phyloP scores from a whole-genome alignment of 2,113 vertebrate genomes.

The Chionis minor region DNA sequence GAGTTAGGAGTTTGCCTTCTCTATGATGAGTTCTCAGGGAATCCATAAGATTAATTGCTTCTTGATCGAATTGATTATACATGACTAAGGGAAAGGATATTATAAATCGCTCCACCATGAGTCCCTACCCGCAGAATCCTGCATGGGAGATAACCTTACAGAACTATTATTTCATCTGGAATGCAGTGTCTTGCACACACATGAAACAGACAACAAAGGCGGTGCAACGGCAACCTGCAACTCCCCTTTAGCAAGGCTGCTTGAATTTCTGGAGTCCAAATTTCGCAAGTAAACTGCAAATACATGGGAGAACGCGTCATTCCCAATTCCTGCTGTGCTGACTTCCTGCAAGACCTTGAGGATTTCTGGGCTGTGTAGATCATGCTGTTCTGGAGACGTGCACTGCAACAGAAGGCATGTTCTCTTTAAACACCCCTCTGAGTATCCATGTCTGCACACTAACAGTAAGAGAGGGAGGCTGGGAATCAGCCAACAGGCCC shows the following conservation, averaged over 20 bases:
- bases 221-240: background rate
- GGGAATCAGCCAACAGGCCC: background rate
- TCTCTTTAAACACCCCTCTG: background rate
- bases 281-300: background rate
- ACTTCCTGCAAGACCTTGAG: background rate
- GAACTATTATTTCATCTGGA: background rate
- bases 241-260: background rate
- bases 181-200: background rate
- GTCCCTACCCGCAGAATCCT: background rate
- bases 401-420: background rate
- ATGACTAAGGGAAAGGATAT: background rate
- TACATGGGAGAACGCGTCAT: fast-evolving
- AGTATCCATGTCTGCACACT: background rate
- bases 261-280: background rate
- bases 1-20: background rate
- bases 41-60: background rate
- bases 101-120: background rate
- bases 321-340: background rate
- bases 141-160: background rate
- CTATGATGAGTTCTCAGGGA: background rate
- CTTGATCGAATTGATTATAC: background rate
- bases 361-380: background rate
- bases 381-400: background rate
- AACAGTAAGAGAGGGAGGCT: background rate
- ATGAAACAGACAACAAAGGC: background rate